phyloP scores from a whole-genome alignment of 2,888 invertebrate genomes.

The Theretra japonica region DNA sequence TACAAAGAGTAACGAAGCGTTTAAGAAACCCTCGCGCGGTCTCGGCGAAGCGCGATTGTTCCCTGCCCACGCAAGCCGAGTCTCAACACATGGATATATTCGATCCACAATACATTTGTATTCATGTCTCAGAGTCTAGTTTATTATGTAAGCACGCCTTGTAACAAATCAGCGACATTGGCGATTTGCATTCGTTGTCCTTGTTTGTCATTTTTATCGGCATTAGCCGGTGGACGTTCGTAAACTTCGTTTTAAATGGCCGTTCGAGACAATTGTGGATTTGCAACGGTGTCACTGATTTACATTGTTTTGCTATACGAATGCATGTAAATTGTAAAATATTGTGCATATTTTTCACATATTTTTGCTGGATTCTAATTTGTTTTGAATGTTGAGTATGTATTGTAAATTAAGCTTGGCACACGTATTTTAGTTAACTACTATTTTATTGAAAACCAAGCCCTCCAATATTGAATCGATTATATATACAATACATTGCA shows the following conservation, averaged over 20 bases:
- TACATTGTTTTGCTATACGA: slow-evolving; percentile 8
- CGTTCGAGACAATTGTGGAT: slow-evolving; percentile 21
- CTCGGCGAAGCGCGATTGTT: slow-evolving; percentile 40
- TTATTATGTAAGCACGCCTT: slow-evolving; percentile 68
- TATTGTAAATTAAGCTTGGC: no score
- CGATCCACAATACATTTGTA: slow-evolving; percentile 60
- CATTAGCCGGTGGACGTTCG: slow-evolving; percentile 23
- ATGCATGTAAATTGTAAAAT: neutral
- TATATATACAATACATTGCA: no score
- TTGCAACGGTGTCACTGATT: slow-evolving; percentile 19
- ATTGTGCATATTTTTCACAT: neutral
- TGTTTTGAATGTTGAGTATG: neutral
- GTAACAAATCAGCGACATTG: slow-evolving; percentile 64
- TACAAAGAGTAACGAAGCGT: slow-evolving; percentile 34
- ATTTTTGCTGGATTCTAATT: neutral
- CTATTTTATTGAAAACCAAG: no score
- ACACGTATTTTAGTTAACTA: no score
- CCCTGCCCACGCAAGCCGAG: slow-evolving; percentile 50
- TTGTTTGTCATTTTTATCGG: slow-evolving; percentile 45
- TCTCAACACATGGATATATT: slow-evolving; percentile 46
- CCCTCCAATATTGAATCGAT: no score
- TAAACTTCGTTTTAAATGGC: slow-evolving; percentile 19
- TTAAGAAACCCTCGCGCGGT: slow-evolving; percentile 34
- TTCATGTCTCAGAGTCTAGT: slow-evolving; percentile 56
- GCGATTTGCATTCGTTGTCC: slow-evolving; percentile 58